These are phyloP conservation scores for Mylabris phalerata DNA, from an alignment of 1,140 invertebrate genomes.

Conservation along the genomic window DNA sequence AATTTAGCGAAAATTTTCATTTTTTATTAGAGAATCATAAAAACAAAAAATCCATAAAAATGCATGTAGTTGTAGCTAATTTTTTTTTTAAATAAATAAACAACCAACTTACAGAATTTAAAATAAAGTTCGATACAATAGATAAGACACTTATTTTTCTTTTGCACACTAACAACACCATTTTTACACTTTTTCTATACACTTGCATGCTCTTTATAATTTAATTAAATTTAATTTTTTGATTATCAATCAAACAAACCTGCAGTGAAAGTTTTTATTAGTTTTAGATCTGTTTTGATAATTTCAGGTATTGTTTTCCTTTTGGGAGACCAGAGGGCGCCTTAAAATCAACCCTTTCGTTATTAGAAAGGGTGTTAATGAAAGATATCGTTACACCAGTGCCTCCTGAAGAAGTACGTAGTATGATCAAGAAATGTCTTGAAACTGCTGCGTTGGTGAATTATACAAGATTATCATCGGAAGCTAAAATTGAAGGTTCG, in stretches of 20 bases:
- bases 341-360: slow-evolving; percentile 90
- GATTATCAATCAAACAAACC: background rate
- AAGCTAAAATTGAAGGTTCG: slow-evolving; percentile 94
- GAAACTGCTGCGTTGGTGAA: slow-evolving; percentile 98
- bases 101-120: too few species aligned
- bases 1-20: too few species aligned
- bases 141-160: too few species aligned
- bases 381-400: slow-evolving; percentile 98
- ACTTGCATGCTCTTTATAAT: too few species aligned
- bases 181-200: too few species aligned
- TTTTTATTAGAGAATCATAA: too few species aligned
- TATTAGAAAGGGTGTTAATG: slow-evolving; percentile 96
- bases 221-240: too few species aligned
- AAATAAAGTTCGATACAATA: too few species aligned
- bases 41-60: too few species aligned
- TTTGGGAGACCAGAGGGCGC: slow-evolving; percentile 97
- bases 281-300: background rate
- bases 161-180: too few species aligned
- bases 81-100: too few species aligned
- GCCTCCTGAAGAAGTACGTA: slow-evolving; percentile 90
- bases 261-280: background rate
- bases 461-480: slow-evolving; percentile 91
- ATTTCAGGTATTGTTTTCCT: slow-evolving; percentile 85
- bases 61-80: too few species aligned
- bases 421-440: slow-evolving; percentile 92